These are phyloP conservation scores for Oplegnathus fasciatus DNA, from an alignment of 2,113 vertebrate genomes.

Conservation along the genomic window DNA sequence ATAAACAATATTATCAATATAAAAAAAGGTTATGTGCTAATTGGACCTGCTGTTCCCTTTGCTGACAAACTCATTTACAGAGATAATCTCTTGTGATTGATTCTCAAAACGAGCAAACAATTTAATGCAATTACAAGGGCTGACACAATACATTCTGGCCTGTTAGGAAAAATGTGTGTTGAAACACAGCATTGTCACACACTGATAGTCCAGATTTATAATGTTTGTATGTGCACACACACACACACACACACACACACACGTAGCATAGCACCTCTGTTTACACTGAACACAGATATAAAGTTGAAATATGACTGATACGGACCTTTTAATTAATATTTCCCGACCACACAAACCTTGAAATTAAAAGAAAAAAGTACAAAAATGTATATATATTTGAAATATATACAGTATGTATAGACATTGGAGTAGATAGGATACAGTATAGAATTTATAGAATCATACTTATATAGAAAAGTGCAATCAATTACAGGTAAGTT, in stretches of 20 bases:
- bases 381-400: no score
- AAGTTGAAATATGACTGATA: background rate
- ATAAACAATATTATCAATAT: slow-evolving; percentile 16
- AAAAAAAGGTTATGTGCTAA: slow-evolving; percentile 28
- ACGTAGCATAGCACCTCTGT: background rate
- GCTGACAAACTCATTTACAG: slow-evolving; percentile 13
- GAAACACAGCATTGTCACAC: background rate
- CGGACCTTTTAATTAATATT: background rate
- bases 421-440: background rate
- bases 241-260: background rate
- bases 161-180: background rate
- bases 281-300: background rate
- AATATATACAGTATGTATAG: background rate
- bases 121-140: slow-evolving; percentile 13
- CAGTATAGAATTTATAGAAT: background rate
- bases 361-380: background rate
- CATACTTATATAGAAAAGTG: background rate
- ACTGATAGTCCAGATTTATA: background rate
- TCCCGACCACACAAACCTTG: background rate
- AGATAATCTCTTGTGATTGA: slow-evolving; percentile 22
- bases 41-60: background rate
- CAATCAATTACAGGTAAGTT: background rate
- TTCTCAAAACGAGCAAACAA: slow-evolving; percentile 18
- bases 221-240: background rate
- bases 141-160: background rate